Base-by-base conservation (phyloP, 37 sponge, comb jelly and placozoan genomes). In the Amphimedon queenslandica region DNA sequence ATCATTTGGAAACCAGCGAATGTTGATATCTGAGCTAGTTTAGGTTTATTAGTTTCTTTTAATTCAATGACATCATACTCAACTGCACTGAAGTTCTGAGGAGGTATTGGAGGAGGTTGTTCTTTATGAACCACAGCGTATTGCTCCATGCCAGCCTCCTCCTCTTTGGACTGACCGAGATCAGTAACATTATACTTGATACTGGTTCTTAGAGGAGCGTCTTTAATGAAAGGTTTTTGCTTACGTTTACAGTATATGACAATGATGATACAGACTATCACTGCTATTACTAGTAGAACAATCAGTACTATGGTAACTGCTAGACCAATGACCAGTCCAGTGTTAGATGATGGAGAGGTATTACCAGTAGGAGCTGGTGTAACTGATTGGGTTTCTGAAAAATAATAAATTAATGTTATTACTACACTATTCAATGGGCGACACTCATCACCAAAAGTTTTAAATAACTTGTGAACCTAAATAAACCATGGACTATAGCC, bases 251-350 rank as follows among this genome's bases (percentile, higher is more conserved):
- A 27, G 6, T 55, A 53, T 23, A 53, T 34, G 1, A 77, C 4
- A 40, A 55, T 13, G 16, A 67, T 3, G 1, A 77, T 55, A 21
- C n/a, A n/a, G n/a, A 77, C 40, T 6, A 67, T 4, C 16, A 55
- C 69, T 3, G 67, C 39, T 16, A 55, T 67, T 8, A 76, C 6
- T 30, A 64, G 8, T 2, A 67, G 20, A 67, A 68, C n/a, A 41
- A 77, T 25, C 27, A 67, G 4, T 27, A 55, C 23, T 34, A 55
- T 29, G 34, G 42, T 38, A 1, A 55, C 42, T 18, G 40, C 68
- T 38, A 55, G 40, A 21, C 27, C 69, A 30, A 55, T n/a, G n/a
- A n/a, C n/a, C n/a, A n/a, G n/a, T n/a, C n/a, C n/a, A n/a, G n/a
- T n/a, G n/a, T n/a, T n/a, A n/a, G n/a, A n/a, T n/a, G n/a, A n/a